A percentile compares a stretch with the other conserved stretches of the same genome.
phyloP scores from a whole-genome alignment of 2,888 invertebrate genomes.

The Norana najaformis region DNA sequence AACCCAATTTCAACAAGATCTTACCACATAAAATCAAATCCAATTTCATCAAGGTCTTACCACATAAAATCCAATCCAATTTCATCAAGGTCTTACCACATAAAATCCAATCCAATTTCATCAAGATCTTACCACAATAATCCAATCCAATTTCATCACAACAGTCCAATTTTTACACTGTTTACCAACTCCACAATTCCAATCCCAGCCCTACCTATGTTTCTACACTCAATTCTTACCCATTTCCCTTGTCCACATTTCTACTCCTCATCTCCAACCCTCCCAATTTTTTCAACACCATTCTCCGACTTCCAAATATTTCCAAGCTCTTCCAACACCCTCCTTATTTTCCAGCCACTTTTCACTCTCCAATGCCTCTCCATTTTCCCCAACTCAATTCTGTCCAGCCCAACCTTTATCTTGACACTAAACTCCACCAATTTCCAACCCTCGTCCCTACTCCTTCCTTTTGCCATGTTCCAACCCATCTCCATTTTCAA shows the following conservation, averaged over 20 bases:
- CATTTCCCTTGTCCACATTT: neutral
- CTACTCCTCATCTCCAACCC: neutral
- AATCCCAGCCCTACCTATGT: neutral
- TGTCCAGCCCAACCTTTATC: neutral
- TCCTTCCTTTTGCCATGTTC: neutral
- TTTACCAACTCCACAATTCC: neutral
- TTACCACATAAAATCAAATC: neutral
- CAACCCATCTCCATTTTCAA: neutral
- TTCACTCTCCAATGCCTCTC: neutral
- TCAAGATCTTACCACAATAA: too few species aligned
- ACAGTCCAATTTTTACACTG: neutral
- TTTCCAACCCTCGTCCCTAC: neutral
- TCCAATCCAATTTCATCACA: neutral
- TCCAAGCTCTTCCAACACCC: too few species aligned
- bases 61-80: too few species aligned
- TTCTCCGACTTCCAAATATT: neutral
- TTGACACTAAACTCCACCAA: neutral
- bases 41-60: neutral
- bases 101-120: too few species aligned
- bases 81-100: neutral
- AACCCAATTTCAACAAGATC: too few species aligned
- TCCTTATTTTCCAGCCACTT: too few species aligned
- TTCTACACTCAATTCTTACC: neutral
- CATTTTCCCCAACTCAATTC: neutral
- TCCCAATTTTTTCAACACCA: neutral